Conservation (phyloP, 2,113 vertebrate species). For the Numenius arquata region DNA sequence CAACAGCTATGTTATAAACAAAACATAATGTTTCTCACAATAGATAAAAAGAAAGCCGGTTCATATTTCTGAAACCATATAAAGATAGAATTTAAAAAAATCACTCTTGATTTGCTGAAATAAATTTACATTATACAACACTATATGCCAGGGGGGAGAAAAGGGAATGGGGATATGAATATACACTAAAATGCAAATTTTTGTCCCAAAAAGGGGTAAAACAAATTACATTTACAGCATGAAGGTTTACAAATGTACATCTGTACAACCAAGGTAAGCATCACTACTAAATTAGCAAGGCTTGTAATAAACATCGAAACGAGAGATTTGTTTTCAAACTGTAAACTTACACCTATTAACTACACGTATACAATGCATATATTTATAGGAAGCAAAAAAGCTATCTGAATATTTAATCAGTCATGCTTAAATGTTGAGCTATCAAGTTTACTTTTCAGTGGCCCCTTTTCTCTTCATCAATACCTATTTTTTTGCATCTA, state of each 20-base stretch:
- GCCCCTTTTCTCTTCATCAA: slow-evolving; percentile 74
- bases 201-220: slow-evolving; percentile 88
- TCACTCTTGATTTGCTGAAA: slow-evolving; percentile 92
- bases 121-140: slow-evolving; percentile 98
- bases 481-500: slow-evolving; percentile 71
- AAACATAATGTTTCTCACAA: slow-evolving; percentile 85
- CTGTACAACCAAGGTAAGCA: slow-evolving; percentile 96
- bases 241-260: slow-evolving; percentile 99
- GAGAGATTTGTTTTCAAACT: slow-evolving; percentile 83
- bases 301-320: slow-evolving; percentile 88
- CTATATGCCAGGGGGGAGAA: slow-evolving; percentile 90
- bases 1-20: slow-evolving; percentile 91
- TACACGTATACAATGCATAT: slow-evolving; percentile 96
- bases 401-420: slow-evolving; percentile 82
- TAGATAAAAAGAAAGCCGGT: slow-evolving; percentile 90
- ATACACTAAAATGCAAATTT: slow-evolving; percentile 97
- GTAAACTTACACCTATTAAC: slow-evolving; percentile 96
- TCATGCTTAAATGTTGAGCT: slow-evolving; percentile 87
- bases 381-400: slow-evolving; percentile 92
- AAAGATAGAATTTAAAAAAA: slow-evolving; percentile 91
- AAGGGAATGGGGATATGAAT: slow-evolving; percentile 87
- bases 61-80: slow-evolving; percentile 91
- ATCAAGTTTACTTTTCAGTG: slow-evolving; percentile 81
- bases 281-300: slow-evolving; percentile 96
- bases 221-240: slow-evolving; percentile 99